Base-by-base conservation (phyloP, 1,140 invertebrate genomes). In the Mercenaria mercenaria region DNA sequence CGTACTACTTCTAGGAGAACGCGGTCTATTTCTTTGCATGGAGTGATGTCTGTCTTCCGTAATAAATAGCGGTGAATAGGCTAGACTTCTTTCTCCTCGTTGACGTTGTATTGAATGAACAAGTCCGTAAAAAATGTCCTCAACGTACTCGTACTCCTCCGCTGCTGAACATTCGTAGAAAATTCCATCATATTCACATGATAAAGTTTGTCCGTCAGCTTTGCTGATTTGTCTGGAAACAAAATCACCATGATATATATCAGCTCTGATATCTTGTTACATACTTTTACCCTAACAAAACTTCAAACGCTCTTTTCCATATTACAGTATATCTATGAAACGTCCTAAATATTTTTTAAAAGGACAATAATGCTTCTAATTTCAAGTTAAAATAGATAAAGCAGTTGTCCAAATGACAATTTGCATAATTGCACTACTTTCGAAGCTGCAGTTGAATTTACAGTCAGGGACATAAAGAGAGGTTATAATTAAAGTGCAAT, bases 101-200 rank as follows among this genome's bases (percentile, higher is more conserved):
- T 95, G 93, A 37, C 92, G 88, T 26, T 95, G 92, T 81, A 96
- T 94, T 50, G 95, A 94, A 56, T 94, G 92, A 1, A 96, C 90
- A 15, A 95, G 77, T 41, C 94, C 94, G 59, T 95, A 94, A 84
- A 96, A 96, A 11, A 96, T 94, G 34, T 92, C 91, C 64, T 95
- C 95, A 18, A 96, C 95, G 26, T 91, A 92, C 69, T 94, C 93
- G 89, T 93, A 96, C 37, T 96, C 96, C 79, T 96, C 96, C 1
- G 96, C 95, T 23, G 96, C 96, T 26, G 95, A 94, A 23, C 94
- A 95, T 84, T 96, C 96, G 89, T 94, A 95, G 90, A 96, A 96
- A 6, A 94, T 64, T 67, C 95, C 94, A 37, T 95, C 95, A 86
- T 93, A 94, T 59, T 95, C 93, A 41, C 89, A 88, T 0, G 95